Percentiles rank a stretch among this genome's conserved stretches.
Conservation (phyloP, 2,888 invertebrate genomes). For the Steinernema carpocapsae region DNA sequence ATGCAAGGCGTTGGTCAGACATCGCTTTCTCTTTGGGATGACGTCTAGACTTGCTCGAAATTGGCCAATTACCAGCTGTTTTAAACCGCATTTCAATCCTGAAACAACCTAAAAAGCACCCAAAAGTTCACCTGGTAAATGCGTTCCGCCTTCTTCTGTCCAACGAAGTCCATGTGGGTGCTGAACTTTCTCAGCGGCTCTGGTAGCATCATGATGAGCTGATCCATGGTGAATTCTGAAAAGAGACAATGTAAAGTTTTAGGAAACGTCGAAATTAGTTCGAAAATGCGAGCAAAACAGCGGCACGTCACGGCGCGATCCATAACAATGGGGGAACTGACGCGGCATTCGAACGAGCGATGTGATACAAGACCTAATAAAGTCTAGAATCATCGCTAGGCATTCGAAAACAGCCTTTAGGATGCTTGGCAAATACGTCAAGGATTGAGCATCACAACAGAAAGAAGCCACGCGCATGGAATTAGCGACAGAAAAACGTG, state of each 20-base stretch:
- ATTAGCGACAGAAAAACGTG: neutral
- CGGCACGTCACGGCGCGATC: neutral
- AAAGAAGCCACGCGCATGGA: neutral
- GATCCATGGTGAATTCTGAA: slow-evolving; percentile 54
- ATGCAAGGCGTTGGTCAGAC: too few relatives aligned
- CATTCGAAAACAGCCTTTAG: neutral
- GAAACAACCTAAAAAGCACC: too few relatives aligned
- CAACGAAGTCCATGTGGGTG: slow-evolving; percentile 63
- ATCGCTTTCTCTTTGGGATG: too few relatives aligned
- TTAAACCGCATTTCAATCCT: too few relatives aligned
- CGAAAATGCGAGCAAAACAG: neutral
- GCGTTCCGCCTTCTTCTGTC: slow-evolving; percentile 63
- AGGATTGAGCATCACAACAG: neutral
- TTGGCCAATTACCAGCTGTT: too few relatives aligned
- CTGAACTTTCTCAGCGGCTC: slow-evolving; percentile 50
- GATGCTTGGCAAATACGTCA: neutral
- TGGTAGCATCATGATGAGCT: slow-evolving; percentile 64
- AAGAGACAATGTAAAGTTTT: neutral
- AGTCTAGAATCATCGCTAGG: neutral
- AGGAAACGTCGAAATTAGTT: neutral
- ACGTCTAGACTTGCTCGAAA: too few relatives aligned
- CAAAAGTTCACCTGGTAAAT: slow-evolving; percentile 57
- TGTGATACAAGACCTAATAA: slow-evolving; percentile 5
- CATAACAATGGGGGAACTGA: neutral
- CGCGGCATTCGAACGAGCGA: neutral